Conservation (phyloP, 2,888 invertebrate species). For the Plebejus melissa region DNA sequence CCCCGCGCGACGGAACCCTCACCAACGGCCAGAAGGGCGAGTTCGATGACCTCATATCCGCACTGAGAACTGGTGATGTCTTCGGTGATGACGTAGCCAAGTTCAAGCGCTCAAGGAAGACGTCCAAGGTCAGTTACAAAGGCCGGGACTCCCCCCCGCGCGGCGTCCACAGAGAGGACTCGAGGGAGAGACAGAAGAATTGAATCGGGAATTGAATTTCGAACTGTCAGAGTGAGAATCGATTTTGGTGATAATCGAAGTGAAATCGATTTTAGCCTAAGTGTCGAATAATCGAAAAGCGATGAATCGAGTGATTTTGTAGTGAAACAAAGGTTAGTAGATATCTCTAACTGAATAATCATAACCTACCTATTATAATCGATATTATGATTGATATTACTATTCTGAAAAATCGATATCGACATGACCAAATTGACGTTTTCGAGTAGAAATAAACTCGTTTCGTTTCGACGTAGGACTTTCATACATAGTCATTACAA, state of each 20-base stretch:
- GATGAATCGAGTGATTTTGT: not conserved
- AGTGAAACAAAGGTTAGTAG: not conserved
- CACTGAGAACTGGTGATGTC: slow-evolving; percentile 94
- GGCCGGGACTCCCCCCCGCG: slow-evolving; percentile 70
- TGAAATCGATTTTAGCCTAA: not conserved
- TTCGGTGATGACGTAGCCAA: slow-evolving; percentile 98
- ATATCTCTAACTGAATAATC: not conserved
- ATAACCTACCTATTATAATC: not conserved
- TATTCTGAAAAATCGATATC: not conserved
- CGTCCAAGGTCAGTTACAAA: slow-evolving; percentile 64
- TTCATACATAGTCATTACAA: not conserved
- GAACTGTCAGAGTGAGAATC: slow-evolving; percentile 15
- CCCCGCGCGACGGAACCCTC: slow-evolving; percentile 56
- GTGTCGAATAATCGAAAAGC: not conserved
- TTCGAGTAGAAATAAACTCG: not conserved
- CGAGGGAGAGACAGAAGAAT: slow-evolving; percentile 70
- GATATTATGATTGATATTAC: not conserved
- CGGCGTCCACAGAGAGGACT: slow-evolving; percentile 66
- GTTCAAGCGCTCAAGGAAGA: slow-evolving; percentile 79
- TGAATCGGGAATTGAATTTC: slow-evolving; percentile 43
- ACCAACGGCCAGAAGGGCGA: slow-evolving; percentile 86
- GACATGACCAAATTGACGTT: not conserved
- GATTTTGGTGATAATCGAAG: not conserved
- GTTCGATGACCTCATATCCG: slow-evolving; percentile 97
- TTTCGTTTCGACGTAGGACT: not conserved